Percentiles rank a stretch among this genome's conserved stretches.
Evolutionary conservation across 2,888 invertebrate genomes (phyloP).

Genomic region (Nycteola revayana): DNA sequence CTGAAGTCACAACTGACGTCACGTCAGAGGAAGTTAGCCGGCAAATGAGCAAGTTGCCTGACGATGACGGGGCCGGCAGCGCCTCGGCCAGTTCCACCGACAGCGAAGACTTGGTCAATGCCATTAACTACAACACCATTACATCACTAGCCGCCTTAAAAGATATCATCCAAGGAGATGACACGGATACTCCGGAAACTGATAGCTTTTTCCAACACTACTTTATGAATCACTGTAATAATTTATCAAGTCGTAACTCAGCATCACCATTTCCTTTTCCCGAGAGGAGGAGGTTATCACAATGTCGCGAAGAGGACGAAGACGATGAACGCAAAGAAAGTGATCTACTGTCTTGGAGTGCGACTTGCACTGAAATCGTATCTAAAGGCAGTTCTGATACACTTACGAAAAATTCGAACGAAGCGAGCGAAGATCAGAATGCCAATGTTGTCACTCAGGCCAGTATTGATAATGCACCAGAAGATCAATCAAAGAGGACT

Average conservation of each 20-base stretch:
- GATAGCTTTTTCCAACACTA: constrained; percentile 87
- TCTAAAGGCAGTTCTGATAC: constrained; percentile 32
- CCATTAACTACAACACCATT: constrained; percentile 87
- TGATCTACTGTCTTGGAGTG: constrained; percentile 40
- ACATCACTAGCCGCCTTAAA: constrained; percentile 85
- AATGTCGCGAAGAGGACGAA: constrained; percentile 93
- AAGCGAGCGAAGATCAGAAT: constrained; percentile 32
- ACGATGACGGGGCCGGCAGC: constrained; percentile 38
- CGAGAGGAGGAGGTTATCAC: constrained; percentile 87
- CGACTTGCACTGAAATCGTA: constrained; percentile 31
- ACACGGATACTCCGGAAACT: constrained; percentile 79
- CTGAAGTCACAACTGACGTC: constrained; percentile 37
- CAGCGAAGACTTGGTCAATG: constrained; percentile 84
- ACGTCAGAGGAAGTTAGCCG: constrained; percentile 38
- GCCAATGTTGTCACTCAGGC: constrained; percentile 24
- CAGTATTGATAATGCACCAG: constrained; percentile 13
- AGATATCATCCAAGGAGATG: constrained; percentile 84
- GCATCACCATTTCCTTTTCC: constrained; percentile 75
- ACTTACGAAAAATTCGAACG: constrained; percentile 28
- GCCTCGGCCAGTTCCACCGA: constrained; percentile 80
- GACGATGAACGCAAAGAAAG: constrained; percentile 82
- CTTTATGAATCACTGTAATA: constrained; percentile 87
- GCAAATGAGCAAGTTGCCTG: constrained; percentile 42
- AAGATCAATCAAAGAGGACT: constrained; percentile 58
- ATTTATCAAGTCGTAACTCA: constrained; percentile 82